Evolutionary conservation across 1,140 invertebrate genomes (phyloP).

Genomic region (Maniola jurtina): DNA sequence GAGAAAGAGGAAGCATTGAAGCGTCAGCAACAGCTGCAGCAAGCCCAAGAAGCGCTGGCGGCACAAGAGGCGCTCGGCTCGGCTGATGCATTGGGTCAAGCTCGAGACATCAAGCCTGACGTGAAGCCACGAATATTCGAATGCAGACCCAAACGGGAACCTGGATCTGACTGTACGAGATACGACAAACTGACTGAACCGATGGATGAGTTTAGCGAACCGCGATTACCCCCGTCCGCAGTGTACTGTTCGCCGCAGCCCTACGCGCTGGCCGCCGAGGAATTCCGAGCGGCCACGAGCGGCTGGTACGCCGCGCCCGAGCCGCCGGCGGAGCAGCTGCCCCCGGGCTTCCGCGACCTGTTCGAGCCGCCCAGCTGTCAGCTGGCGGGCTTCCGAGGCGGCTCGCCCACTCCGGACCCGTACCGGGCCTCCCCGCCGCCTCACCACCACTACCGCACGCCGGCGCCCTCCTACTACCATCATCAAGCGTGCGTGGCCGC

Average conservation of each 20-base stretch:
- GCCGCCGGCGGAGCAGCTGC: constrained; percentile 72
- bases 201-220: constrained; percentile 70
- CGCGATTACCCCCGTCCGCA: constrained; percentile 73
- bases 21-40: constrained; percentile 83
- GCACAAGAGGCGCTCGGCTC: constrained; percentile 77
- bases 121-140: constrained; percentile 80
- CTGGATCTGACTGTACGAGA: constrained; percentile 79
- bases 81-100: constrained; percentile 62
- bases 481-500: constrained; percentile 77
- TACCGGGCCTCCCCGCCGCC: constrained; percentile 72
- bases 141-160: constrained; percentile 83
- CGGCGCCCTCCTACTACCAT: constrained; percentile 77
- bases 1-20: constrained; percentile 93
- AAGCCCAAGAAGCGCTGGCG: constrained; percentile 71
- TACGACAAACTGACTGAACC: constrained; percentile 75
- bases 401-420: constrained; percentile 74
- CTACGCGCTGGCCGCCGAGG: constrained; percentile 74
- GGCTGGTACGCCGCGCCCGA: constrained; percentile 81
- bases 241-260: constrained; percentile 78
- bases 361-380: constrained; percentile 80
- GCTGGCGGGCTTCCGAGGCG: constrained; percentile 80
- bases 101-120: constrained; percentile 75
- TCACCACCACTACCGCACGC: constrained; percentile 72
- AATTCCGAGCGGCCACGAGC: constrained; percentile 78
- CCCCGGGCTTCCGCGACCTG: constrained; percentile 64